These are phyloP conservation scores for Danio tinwini DNA, from an alignment of 2,797 vertebrate genomes.

Conservation along the genomic window DNA sequence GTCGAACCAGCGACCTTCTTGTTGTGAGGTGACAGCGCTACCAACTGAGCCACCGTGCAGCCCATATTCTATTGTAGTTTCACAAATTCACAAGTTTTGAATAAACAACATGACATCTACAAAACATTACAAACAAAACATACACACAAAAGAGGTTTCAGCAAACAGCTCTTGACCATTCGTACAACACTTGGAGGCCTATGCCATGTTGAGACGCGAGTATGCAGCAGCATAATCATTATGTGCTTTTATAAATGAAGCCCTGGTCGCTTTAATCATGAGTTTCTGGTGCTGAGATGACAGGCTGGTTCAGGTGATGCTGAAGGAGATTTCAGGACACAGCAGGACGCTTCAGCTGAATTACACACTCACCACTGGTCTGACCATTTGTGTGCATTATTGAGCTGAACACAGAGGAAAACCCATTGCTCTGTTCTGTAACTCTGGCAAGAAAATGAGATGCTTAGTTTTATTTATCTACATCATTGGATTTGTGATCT, in stretches of 20 bases:
- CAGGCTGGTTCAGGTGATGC: constrained; percentile 34
- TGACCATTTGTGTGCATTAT: constrained; percentile 16
- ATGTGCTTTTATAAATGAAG: constrained; percentile 49
- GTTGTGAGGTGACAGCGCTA: too few relatives aligned
- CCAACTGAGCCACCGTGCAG: too few relatives aligned
- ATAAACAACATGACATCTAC: not conserved
- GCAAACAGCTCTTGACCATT: constrained; percentile 28
- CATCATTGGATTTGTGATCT: constrained; percentile 25
- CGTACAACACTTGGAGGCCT: constrained; percentile 23
- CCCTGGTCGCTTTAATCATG: constrained; percentile 50
- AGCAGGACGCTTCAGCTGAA: constrained; percentile 48
- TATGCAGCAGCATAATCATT: constrained; percentile 39
- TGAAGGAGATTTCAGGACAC: constrained; percentile 16
- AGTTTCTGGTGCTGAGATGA: constrained; percentile 54
- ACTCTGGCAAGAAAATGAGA: not conserved
- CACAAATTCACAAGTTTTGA: too few relatives aligned
- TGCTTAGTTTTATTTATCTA: not conserved
- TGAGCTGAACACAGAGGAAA: constrained; percentile 15
- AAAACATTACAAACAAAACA: not conserved
- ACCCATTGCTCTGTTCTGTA: not conserved
- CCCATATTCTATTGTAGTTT: too few relatives aligned
- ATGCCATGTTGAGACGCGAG: constrained; percentile 39
- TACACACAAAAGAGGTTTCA: not conserved
- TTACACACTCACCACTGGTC: constrained; percentile 43
- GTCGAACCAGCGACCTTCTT: too few relatives aligned